Evolutionary conservation across 2,888 invertebrate species (phyloP).

Genomic region (Selenia dentaria): DNA sequence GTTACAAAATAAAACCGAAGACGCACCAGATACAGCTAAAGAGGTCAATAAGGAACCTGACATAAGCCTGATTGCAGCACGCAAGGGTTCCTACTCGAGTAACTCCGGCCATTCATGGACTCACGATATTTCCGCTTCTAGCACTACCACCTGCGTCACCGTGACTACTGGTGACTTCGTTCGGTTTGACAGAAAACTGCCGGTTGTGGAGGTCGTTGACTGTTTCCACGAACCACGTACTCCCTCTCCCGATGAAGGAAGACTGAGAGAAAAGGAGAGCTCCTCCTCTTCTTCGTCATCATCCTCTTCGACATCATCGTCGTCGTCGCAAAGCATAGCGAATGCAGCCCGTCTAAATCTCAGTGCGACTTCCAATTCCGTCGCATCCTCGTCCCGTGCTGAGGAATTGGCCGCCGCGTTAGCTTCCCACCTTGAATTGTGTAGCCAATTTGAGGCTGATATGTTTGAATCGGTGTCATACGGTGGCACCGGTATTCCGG

Average conservation of each 20-base stretch:
- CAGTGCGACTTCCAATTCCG: slow-evolving; percentile 6
- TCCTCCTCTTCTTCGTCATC: not conserved
- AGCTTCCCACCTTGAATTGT: not conserved
- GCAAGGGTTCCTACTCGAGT: slow-evolving; percentile 40
- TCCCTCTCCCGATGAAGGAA: not conserved
- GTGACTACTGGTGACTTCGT: slow-evolving; percentile 56
- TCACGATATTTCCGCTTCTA: slow-evolving; percentile 64
- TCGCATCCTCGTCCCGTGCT: not conserved
- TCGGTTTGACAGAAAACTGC: slow-evolving; percentile 60
- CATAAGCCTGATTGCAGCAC: not conserved
- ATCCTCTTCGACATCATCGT: not conserved
- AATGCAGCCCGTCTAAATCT: slow-evolving; percentile 7
- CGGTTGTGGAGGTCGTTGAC: slow-evolving; percentile 51
- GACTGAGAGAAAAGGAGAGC: too few relatives aligned
- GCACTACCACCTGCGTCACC: slow-evolving; percentile 53
- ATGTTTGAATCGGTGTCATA: not conserved
- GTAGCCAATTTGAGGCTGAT: not conserved
- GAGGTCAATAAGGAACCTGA: not conserved
- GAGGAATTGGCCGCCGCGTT: not conserved
- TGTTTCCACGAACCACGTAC: not conserved
- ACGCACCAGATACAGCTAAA: not conserved
- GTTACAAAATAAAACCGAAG: not conserved
- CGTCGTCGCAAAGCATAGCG: not conserved
- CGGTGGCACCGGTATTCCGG: not conserved
- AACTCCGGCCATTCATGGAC: slow-evolving; percentile 63